These are phyloP conservation scores for Hepsetus odoe DNA, from an alignment of 2,113 vertebrate genomes.

Conservation along the genomic window DNA sequence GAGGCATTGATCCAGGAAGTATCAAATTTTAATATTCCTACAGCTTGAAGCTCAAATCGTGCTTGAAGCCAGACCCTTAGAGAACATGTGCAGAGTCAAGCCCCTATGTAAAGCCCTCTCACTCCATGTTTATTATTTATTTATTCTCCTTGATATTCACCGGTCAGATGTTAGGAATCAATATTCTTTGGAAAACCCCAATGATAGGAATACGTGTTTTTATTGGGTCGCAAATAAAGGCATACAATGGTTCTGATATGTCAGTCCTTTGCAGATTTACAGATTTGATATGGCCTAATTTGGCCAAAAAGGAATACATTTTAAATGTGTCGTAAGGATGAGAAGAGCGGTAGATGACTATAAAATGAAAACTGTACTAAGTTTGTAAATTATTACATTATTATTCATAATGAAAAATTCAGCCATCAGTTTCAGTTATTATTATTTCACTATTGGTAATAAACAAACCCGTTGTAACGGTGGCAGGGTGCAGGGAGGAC, in stretches of 20 bases:
- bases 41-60: background rate
- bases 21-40: conserved; percentile 34
- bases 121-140: background rate
- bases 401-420: too few relatives aligned
- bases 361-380: too few relatives aligned
- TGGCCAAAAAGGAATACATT: too few relatives aligned
- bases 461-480: too few relatives aligned
- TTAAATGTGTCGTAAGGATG: background rate
- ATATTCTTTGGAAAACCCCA: too few relatives aligned
- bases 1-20: conserved; percentile 29
- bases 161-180: background rate
- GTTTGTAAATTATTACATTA: too few relatives aligned
- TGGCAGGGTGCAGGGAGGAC: too few relatives aligned
- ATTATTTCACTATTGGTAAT: too few relatives aligned
- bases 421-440: too few relatives aligned
- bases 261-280: background rate
- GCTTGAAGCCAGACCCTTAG: conserved; percentile 14
- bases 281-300: background rate
- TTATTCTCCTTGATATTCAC: background rate
- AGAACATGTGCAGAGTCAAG: background rate
- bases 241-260: background rate
- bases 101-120: background rate
- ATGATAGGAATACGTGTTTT: background rate
- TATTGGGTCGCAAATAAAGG: background rate
- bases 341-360: too few relatives aligned